Percentiles rank a stretch among this genome's conserved stretches.
Conservation (phyloP, 2,113 vertebrate species). For the Rhizomys pruinosus region DNA sequence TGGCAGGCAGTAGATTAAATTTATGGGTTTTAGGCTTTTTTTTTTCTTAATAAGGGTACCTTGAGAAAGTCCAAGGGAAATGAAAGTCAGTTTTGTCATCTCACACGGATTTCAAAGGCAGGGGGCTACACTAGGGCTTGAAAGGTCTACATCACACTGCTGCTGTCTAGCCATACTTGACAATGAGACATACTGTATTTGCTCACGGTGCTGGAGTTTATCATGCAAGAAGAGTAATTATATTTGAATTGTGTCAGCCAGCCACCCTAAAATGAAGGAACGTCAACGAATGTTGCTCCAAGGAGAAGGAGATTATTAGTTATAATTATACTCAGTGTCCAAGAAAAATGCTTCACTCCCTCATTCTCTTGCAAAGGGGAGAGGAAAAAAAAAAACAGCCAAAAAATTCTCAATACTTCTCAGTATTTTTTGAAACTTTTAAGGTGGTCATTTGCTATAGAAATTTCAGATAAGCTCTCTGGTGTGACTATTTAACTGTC, state of each 20-base stretch:
- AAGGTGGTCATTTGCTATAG: constrained; percentile 53
- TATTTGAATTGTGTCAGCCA: constrained; percentile 87
- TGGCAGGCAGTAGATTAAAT: constrained; percentile 81
- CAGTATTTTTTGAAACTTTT: constrained; percentile 74
- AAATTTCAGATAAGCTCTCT: constrained; percentile 64
- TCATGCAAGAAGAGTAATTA: constrained; percentile 86
- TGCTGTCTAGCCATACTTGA: constrained; percentile 84
- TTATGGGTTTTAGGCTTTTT: constrained; percentile 75
- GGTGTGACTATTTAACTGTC: constrained; percentile 62
- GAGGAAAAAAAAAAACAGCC: constrained; percentile 58
- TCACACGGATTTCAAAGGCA: constrained; percentile 84
- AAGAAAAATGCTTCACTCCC: constrained; percentile 80
- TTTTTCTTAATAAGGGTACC: constrained; percentile 80
- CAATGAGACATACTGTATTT: constrained; percentile 83
- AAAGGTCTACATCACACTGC: constrained; percentile 82
- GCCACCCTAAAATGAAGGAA: constrained; percentile 83
- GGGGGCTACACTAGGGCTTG: constrained; percentile 77
- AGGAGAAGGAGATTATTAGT: constrained; percentile 85
- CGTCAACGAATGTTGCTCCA: constrained; percentile 81
- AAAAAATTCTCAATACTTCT: constrained; percentile 51
- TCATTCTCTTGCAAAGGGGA: constrained; percentile 72
- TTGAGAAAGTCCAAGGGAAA: constrained; percentile 79
- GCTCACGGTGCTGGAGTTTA: constrained; percentile 82
- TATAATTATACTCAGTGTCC: constrained; percentile 83
- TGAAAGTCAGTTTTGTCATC: constrained; percentile 80